Conservation (phyloP, 1,140 invertebrate genomes). For the Drosophila sp. region DNA sequence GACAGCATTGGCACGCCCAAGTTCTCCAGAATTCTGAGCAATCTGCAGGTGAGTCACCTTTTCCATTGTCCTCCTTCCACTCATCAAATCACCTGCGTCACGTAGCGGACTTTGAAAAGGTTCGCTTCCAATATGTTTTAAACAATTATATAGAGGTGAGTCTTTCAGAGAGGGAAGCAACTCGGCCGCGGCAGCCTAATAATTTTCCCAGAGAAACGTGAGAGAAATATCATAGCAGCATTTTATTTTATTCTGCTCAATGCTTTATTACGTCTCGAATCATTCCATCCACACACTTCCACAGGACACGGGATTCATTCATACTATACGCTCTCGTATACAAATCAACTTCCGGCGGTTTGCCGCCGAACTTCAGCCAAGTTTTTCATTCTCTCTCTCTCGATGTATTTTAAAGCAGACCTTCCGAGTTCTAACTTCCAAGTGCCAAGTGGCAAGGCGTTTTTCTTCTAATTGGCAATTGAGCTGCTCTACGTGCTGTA, state of each 20-base stretch:
- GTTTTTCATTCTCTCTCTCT: constrained; percentile 13
- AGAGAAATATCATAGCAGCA: constrained; percentile 68
- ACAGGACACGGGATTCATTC: constrained; percentile 17
- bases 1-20: constrained; percentile 70
- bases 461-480: constrained; percentile 83
- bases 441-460: constrained; percentile 58
- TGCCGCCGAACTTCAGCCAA: constrained; percentile 19
- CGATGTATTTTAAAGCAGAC: constrained; percentile 48
- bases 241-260: constrained; percentile 42
- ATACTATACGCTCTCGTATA: constrained; percentile 61
- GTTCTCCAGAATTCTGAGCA: constrained; percentile 67
- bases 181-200: constrained; percentile 57
- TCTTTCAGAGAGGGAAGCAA: constrained; percentile 5
- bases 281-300: neutral
- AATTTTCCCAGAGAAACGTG: constrained; percentile 68
- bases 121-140: constrained; percentile 59
- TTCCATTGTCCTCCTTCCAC: neutral
- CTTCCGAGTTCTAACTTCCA: no score
- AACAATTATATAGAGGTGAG: constrained; percentile 54
- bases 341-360: constrained; percentile 79
- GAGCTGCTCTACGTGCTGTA: constrained; percentile 80
- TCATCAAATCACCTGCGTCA: constrained; percentile 12
- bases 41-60: constrained; percentile 71
- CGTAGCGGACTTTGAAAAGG: constrained; percentile 37
- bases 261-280: constrained; percentile 50